phyloP scores from a whole-genome alignment of 2,888 invertebrate genomes.

The Agonopterix heracliana region DNA sequence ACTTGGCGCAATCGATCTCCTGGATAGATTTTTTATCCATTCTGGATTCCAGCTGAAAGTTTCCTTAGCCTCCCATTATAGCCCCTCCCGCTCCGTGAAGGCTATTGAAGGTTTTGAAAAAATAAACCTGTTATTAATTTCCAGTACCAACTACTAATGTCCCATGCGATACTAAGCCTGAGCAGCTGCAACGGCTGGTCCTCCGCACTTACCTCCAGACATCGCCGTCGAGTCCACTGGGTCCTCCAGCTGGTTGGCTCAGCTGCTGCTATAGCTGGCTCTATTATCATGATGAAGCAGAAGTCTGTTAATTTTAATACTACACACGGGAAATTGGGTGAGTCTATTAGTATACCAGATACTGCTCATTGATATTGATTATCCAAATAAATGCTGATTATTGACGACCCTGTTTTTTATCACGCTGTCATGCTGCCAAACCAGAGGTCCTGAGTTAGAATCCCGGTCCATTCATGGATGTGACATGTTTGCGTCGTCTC shows the following conservation, averaged over 20 bases:
- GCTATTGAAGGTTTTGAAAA: too few relatives aligned
- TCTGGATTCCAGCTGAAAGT: too few relatives aligned
- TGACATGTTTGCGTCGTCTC: too few relatives aligned
- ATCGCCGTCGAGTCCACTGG: slow-evolving; percentile 25
- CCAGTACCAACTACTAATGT: slow-evolving; percentile 36
- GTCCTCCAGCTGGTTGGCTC: slow-evolving; percentile 27
- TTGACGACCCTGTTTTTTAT: neutral
- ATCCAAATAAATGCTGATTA: neutral
- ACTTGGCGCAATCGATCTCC: too few relatives aligned
- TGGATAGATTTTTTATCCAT: too few relatives aligned
- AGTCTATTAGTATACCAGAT: slow-evolving; percentile 2
- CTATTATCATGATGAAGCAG: slow-evolving; percentile 24
- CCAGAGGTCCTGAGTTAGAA: too few relatives aligned
- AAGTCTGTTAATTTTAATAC: slow-evolving; percentile 26
- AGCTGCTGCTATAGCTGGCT: slow-evolving; percentile 23
- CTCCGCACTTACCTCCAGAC: slow-evolving; percentile 13
- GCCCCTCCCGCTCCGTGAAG: too few relatives aligned
- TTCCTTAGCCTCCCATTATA: too few relatives aligned
- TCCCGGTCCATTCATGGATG: too few relatives aligned
- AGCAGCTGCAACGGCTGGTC: slow-evolving; percentile 24
- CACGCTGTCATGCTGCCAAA: too few relatives aligned
- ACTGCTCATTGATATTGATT: neutral
- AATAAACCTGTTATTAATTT: slow-evolving; percentile 4
- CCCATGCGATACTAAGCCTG: slow-evolving; percentile 28
- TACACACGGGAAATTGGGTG: slow-evolving; percentile 30